Conservation (phyloP, 2,888 invertebrate species). For the Archips xylosteana region DNA sequence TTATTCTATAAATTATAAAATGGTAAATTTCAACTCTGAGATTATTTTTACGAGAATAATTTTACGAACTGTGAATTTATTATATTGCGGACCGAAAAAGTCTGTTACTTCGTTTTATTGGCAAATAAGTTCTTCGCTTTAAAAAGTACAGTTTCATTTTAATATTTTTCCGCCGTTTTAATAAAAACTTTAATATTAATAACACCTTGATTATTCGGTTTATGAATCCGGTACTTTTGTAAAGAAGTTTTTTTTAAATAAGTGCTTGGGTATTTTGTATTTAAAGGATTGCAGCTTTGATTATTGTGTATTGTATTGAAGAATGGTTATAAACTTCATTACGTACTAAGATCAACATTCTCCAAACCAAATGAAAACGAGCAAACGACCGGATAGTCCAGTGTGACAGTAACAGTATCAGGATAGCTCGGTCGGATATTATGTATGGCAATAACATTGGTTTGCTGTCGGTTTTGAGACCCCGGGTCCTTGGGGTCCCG, state of each 20-base stretch:
- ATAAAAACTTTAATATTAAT: constrained; percentile 6
- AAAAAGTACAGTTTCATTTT: constrained; percentile 8
- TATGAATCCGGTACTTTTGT: background rate
- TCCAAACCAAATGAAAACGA: no score
- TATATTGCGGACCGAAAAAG: background rate
- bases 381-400: no score
- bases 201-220: background rate
- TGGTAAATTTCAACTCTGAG: background rate
- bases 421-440: no score
- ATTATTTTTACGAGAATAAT: constrained; percentile 14
- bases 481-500: no score
- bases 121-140: background rate
- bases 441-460: no score
- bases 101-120: background rate
- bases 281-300: background rate
- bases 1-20: constrained; percentile 19
- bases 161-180: background rate
- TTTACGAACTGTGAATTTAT: constrained; percentile 17
- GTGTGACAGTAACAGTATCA: no score
- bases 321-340: no score
- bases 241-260: background rate
- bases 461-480: no score
- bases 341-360: no score
- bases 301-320: background rate
- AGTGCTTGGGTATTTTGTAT: background rate